Evolutionary conservation across 30 jellyfish, hydroid and myxozoan genomes (phyloP).

Genomic region (Chironex yamaguchii): DNA sequence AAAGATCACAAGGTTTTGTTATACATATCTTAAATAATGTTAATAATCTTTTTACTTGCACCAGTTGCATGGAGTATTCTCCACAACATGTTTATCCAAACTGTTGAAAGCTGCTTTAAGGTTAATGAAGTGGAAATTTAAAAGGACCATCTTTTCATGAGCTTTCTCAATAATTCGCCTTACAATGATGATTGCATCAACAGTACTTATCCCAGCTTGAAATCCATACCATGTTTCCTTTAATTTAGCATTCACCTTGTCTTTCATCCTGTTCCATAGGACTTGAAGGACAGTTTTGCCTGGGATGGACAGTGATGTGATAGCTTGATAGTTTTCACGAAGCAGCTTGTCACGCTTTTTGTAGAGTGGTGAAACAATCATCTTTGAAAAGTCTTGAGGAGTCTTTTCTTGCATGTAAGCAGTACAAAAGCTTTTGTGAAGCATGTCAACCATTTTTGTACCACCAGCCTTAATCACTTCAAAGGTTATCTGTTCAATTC

Average conservation of each 20-base stretch:
- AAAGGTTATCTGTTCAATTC: conserved; percentile 35
- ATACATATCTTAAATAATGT: conserved; percentile 26
- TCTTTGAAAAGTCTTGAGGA: conserved; percentile 39
- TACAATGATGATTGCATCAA: conserved; percentile 53
- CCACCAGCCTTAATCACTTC: conserved; percentile 61
- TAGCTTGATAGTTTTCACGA: conserved; percentile 48
- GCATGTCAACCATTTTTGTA: conserved; percentile 25
- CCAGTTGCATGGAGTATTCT: conserved; percentile 39
- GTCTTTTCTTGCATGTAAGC: conserved; percentile 16
- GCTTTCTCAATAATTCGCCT: conserved; percentile 63
- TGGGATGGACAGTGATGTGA: conserved; percentile 31
- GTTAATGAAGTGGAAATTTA: conserved; percentile 61
- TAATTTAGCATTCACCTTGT: not conserved
- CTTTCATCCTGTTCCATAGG: conserved; percentile 33
- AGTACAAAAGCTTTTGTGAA: conserved; percentile 11
- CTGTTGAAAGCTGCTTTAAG: conserved; percentile 62
- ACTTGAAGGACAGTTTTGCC: conserved; percentile 34
- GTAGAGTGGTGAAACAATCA: conserved; percentile 35
- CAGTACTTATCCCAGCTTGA: conserved; percentile 62
- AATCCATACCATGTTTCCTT: conserved; percentile 41
- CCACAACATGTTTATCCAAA: conserved; percentile 56
- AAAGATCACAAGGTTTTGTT: conserved; percentile 39
- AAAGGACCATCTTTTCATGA: conserved; percentile 22
- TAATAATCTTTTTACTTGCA: conserved; percentile 18
- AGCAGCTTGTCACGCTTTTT: conserved; percentile 35